Base-by-base conservation (phyloP, 2,888 invertebrate genomes). In the Phrixothrix hirtus region DNA sequence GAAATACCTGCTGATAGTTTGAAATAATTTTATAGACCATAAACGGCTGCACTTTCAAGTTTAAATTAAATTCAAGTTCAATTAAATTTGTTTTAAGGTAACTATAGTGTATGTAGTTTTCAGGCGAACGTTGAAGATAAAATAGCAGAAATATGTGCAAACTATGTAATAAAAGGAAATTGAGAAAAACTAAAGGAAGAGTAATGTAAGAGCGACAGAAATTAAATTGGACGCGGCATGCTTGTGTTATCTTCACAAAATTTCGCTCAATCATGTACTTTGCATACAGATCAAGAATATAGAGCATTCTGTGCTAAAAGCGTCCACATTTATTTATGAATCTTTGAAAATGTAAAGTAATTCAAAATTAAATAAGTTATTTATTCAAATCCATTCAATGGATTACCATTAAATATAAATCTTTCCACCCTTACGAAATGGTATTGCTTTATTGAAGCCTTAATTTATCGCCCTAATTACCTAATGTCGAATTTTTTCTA, bases 211-310 rank as follows among this genome's bases (percentile, higher is more conserved):
- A 44, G 39, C 44, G 32, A 31, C 43, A 41, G 34, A 49, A 54
- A 54, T 54, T 54, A 54, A 54, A 54, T 54, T 54, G 54, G 43
- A 48, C 42, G 35, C 55, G 43, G 49, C 42, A 37, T 45, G 52
- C 47, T 55, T 44, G 49, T 52, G 45, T 53, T 55, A 56, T 58
- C 56, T 55, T 48, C 54, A 32, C 41, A 36, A 50, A 60, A 60
- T 60, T 60, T 60, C 60, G 58, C 58, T 55, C 60, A 58, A 58
- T 59, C 59, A 55, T 58, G 58, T 56, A 56, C 55, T 58, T 60
- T 60, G 55, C 60, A 58, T 60, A 57, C 58, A 57, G 52, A 60
- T 60, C 58, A 55, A 47, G 41, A 30, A 35, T 39, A 32, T 38
- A 25, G 21, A 10, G 15, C 25, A n/a, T n/a, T n/a, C 48, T 21